Conservation (phyloP, 2,888 invertebrate genomes). For the Epinotia bilunana region DNA sequence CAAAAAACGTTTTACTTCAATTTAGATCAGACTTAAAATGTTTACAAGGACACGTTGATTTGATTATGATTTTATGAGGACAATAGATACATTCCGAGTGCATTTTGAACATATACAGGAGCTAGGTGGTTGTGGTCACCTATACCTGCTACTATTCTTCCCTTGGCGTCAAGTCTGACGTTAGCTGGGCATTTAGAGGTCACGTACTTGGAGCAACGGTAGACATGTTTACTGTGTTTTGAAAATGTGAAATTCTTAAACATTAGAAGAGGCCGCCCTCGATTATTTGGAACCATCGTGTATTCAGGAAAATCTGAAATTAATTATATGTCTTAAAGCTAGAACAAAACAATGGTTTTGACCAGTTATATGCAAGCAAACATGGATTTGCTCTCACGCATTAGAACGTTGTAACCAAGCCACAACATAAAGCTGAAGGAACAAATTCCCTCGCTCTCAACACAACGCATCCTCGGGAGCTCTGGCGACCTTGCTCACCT, state of each 20-base stretch:
- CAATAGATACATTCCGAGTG: not conserved
- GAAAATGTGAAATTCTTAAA: conserved; percentile 15
- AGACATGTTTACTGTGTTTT: conserved; percentile 11
- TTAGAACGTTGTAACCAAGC: not conserved
- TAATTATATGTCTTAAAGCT: not conserved
- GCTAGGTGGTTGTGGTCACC: conserved; percentile 4
- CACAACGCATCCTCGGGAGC: too few relatives aligned
- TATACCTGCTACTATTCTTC: not conserved
- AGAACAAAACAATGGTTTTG: too few relatives aligned
- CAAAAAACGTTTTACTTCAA: too few relatives aligned
- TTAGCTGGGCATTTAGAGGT: conserved; percentile 5
- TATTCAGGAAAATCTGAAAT: conserved; percentile 6
- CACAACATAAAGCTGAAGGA: too few relatives aligned
- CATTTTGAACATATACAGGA: not conserved
- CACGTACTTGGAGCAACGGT: conserved; percentile 12
- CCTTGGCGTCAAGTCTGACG: not conserved
- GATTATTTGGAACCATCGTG: conserved; percentile 5
- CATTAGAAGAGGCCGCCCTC: conserved; percentile 7
- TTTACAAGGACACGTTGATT: too few relatives aligned
- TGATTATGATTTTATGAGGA: not conserved
- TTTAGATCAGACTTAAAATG: too few relatives aligned
- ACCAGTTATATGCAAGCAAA: too few relatives aligned
- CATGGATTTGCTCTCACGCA: not conserved
- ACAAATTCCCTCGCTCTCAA: too few relatives aligned
- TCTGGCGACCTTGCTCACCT: too few relatives aligned